Base-by-base conservation (phyloP, 1,140 invertebrate genomes). In the Wasmannia auropunctata region DNA sequence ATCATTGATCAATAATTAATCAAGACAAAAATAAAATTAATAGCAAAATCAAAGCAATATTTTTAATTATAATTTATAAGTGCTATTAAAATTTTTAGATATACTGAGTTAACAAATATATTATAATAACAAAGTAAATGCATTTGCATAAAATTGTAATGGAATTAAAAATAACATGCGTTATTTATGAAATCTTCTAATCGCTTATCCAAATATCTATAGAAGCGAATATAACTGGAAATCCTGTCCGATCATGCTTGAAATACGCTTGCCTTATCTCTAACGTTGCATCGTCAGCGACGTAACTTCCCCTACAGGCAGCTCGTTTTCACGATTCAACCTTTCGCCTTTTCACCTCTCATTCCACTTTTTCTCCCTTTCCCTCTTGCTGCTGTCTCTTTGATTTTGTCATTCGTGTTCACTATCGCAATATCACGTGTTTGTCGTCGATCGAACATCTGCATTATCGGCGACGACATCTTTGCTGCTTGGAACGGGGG, bases 381-480 rank as follows among this genome's bases (percentile, higher is more conserved):
- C 60, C 31, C 31, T 60, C 76, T 28, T 14, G 31, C 28, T 46
- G 34, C 51, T 81, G 14, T 49, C 63, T 69, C 40, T 70, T 60
- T 86, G 46, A 81, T 81, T 86, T 79, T 70, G 65, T 65, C 46
- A 69, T 75, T 86, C 65, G 56, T 60, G n/a, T 74, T 49, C 28
- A 34, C 70, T 84, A 90, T 87, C 77, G 79, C 69, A 69, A 87
- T 49, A 62, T 90, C 84, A 81, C 69, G 58, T 86, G 86, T 89
- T 91, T 69, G 63, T 83, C 60, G 60, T 60, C 77, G 56, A 88
- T 87, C 49, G 83, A 91, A 91, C 91, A 91, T 91, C 87, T 89
- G 90, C 86, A 85, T 90, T 92, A 90, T 90, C 85, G 67, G 14
- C 31, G 65, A 11, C 74, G 63, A 75, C 80, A 91, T 91, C 87